Conservation (phyloP, 2,888 invertebrate genomes). For the Epinotia bilunana region DNA sequence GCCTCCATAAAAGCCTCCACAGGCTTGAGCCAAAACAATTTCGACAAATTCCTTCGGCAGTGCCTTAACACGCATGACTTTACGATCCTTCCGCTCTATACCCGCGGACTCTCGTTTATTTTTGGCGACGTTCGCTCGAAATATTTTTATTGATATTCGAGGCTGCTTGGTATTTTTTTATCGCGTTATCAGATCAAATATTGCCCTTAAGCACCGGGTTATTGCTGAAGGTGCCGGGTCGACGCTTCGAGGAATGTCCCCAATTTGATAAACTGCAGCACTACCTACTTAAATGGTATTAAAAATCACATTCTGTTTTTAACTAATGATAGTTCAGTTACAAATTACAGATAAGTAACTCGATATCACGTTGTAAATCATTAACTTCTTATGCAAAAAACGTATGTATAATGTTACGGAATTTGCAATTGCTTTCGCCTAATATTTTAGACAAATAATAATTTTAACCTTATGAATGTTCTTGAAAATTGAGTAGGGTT, state of each 20-base stretch:
- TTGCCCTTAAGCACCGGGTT: conserved; percentile 57
- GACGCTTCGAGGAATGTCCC: conserved; percentile 51
- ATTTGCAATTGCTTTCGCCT: neutral
- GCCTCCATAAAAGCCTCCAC: conserved; percentile 78
- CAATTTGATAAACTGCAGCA: conserved; percentile 51
- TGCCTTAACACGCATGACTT: conserved; percentile 78
- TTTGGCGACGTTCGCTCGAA: conserved; percentile 58
- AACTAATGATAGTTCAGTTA: neutral
- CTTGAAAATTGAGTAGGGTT: neutral
- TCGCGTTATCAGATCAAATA: conserved; percentile 68
- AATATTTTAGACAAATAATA: neutral
- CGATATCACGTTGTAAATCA: neutral
- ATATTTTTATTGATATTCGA: conserved; percentile 72
- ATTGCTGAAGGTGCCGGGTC: conserved; percentile 51
- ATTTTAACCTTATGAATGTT: neutral
- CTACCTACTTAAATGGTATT: conserved; percentile 1
- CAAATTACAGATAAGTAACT: neutral
- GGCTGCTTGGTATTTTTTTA: conserved; percentile 66
- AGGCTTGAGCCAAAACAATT: conserved; percentile 80
- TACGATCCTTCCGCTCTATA: conserved; percentile 71
- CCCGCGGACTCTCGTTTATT: conserved; percentile 67
- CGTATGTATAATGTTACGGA: neutral
- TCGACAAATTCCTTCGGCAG: conserved; percentile 79
- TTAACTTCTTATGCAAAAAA: neutral
- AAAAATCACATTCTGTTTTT: conserved; percentile 6